A percentile compares a stretch with the other conserved stretches of the same genome.
phyloP scores from a whole-genome alignment of 2,888 invertebrate genomes.

The Drosophila bunnanda region DNA sequence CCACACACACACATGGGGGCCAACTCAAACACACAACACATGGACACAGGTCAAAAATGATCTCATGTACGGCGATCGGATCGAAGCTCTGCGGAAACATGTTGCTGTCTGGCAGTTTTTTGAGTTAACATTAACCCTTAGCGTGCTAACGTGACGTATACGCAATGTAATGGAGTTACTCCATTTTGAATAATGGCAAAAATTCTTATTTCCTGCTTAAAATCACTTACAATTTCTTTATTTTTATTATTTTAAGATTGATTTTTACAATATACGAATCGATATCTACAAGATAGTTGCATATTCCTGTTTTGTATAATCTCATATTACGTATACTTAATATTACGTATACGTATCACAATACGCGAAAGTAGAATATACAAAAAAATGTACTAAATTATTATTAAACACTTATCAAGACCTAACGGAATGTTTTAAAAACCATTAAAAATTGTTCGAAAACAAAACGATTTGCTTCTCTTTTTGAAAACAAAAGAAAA shows the following conservation, averaged over 20 bases:
- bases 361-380: background rate
- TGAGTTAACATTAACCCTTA: constrained; percentile 23
- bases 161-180: background rate
- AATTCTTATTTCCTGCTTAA: background rate
- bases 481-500: background rate
- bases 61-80: constrained; percentile 34
- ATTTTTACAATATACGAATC: background rate
- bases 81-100: constrained; percentile 55
- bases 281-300: background rate
- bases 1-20: constrained; percentile 4
- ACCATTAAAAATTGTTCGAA: background rate
- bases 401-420: background rate
- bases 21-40: constrained; percentile 6
- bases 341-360: background rate
- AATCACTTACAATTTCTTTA: background rate
- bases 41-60: constrained; percentile 43
- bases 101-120: constrained; percentile 46
- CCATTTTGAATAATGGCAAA: background rate
- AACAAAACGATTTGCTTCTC: background rate
- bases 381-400: background rate
- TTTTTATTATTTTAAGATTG: background rate
- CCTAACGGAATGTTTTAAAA: background rate
- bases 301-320: background rate
- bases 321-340: background rate
- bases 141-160: constrained; percentile 9